These are phyloP conservation scores for Neosalanx taihuensis DNA, from an alignment of 2,797 vertebrate species.

Conservation along the genomic window DNA sequence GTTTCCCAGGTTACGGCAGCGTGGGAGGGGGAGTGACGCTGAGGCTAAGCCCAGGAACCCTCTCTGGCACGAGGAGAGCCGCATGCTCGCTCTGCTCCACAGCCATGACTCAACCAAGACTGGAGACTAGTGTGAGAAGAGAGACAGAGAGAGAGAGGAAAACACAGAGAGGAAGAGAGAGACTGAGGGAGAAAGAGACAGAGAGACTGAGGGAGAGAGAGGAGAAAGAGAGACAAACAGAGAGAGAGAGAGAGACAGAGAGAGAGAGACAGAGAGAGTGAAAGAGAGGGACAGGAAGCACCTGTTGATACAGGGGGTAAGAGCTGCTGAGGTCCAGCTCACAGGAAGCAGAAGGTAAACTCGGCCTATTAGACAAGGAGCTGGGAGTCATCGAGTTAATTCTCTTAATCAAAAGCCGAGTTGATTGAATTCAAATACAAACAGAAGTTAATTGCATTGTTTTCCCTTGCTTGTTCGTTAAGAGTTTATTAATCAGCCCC, in stretches of 20 bases:
- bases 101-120: neutral
- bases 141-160: neutral
- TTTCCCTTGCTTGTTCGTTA: conserved; percentile 7
- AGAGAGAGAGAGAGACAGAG: neutral
- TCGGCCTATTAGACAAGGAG: neutral
- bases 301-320: too few relatives aligned
- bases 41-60: too few relatives aligned
- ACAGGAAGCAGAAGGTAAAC: neutral
- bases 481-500: conserved; percentile 10
- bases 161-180: neutral
- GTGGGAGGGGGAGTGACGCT: neutral
- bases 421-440: neutral
- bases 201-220: neutral
- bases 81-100: too few relatives aligned
- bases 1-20: neutral
- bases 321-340: too few relatives aligned
- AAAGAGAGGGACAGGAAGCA: neutral
- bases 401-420: conserved; percentile 5
- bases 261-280: neutral
- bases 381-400: neutral
- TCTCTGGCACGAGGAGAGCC: too few relatives aligned
- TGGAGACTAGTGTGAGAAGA: neutral
- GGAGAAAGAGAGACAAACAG: neutral
- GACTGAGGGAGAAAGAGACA: neutral
- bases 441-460: conserved; percentile 14